A percentile compares a stretch with the other conserved stretches of the same genome.
These are phyloP conservation scores for Harpagoxenus sublaevis DNA, from an alignment of 2,888 invertebrate genomes.

Conservation along the genomic window DNA sequence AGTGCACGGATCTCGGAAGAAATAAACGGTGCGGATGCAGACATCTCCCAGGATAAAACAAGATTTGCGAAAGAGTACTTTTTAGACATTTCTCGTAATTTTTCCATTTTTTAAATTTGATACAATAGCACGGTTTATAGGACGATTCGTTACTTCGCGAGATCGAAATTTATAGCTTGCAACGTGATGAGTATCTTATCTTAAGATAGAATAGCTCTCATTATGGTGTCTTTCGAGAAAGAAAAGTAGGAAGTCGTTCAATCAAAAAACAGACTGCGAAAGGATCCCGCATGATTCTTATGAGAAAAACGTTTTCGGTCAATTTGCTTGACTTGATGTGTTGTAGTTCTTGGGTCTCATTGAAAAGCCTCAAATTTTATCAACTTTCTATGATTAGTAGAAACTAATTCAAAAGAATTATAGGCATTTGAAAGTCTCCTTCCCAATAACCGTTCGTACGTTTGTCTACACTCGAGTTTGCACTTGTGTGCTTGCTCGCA, in stretches of 20 bases:
- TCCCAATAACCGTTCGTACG: too few species aligned
- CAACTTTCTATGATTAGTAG: too few species aligned
- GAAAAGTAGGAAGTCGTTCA: not conserved
- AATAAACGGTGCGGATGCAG: not conserved
- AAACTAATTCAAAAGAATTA: too few species aligned
- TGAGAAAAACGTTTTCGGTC: too few species aligned
- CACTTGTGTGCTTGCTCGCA: too few species aligned
- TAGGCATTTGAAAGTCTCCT: too few species aligned
- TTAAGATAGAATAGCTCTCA: not conserved
- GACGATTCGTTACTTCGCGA: not conserved
- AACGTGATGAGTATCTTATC: not conserved
- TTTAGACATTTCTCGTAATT: not conserved
- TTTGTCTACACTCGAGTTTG: too few species aligned
- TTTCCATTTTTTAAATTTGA: constrained; percentile 26
- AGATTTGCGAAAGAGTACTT: not conserved
- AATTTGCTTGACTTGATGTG: too few species aligned
- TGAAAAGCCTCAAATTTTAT: too few species aligned
- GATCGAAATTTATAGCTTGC: not conserved
- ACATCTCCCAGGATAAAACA: not conserved
- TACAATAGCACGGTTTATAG: not conserved
- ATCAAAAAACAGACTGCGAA: not conserved
- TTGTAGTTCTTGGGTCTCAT: too few species aligned
- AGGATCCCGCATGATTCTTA: too few species aligned
- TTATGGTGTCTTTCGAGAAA: not conserved
- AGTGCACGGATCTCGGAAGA: not conserved